Percentiles rank a stretch among this genome's conserved stretches.
Conservation (phyloP, 1,140 invertebrate genomes). For the Bombyx mori region DNA sequence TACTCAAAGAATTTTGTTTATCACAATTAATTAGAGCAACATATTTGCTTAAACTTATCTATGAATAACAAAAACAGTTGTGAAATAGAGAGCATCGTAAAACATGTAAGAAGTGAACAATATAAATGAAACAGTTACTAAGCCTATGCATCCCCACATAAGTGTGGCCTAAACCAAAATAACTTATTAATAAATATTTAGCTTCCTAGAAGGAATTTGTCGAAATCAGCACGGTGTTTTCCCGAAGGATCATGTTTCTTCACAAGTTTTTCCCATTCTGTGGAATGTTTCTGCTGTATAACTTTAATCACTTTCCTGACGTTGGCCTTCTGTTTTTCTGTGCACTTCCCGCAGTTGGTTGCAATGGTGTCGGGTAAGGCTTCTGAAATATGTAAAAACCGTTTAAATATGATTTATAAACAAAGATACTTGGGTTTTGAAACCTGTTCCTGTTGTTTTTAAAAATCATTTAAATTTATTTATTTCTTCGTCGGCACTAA, state of each 20-base stretch:
- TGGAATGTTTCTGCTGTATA: constrained; percentile 59
- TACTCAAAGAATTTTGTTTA: neutral
- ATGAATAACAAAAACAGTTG: too few species aligned
- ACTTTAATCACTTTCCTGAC: constrained; percentile 75
- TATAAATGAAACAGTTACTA: too few species aligned
- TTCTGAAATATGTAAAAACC: constrained; percentile 45
- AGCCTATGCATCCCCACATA: too few species aligned
- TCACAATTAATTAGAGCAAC: neutral
- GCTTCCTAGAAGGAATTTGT: constrained; percentile 55
- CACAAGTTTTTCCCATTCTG: constrained; percentile 63
- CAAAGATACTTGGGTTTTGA: too few species aligned
- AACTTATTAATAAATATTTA: constrained; percentile 13
- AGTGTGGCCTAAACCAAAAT: too few species aligned
- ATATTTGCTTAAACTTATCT: too few species aligned
- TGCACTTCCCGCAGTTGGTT: constrained; percentile 74
- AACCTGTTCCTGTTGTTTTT: neutral
- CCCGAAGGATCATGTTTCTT: constrained; percentile 64
- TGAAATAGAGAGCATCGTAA: neutral
- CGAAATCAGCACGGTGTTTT: constrained; percentile 44
- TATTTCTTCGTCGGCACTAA: neutral
- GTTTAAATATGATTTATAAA: neutral
- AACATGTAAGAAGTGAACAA: neutral
- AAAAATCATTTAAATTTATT: neutral
- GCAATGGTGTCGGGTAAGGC: constrained; percentile 74
- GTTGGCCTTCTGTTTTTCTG: constrained; percentile 73